phyloP scores from a whole-genome alignment of 2,113 vertebrate genomes.

The Raphicerus campestris region DNA sequence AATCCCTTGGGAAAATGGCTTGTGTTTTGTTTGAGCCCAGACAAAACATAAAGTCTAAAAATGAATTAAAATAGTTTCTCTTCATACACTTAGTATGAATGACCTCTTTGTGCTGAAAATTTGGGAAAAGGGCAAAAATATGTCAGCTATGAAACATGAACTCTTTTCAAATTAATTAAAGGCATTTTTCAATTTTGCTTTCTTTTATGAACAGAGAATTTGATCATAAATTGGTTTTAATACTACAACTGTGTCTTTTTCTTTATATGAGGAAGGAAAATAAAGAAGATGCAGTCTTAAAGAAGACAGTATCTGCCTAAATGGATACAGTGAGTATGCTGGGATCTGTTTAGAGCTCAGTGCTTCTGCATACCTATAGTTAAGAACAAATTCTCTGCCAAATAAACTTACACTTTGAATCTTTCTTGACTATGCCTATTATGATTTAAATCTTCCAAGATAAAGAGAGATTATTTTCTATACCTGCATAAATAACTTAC shows the following conservation, averaged over 20 bases:
- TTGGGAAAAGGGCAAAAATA: background rate
- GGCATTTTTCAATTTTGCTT: background rate
- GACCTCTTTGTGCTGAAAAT: conserved; percentile 24
- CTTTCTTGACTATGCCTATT: background rate
- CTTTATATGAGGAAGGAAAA: background rate
- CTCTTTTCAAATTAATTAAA: conserved; percentile 19
- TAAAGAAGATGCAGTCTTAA: background rate
- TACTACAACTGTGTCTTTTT: background rate
- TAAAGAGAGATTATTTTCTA: background rate
- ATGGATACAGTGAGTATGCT: background rate
- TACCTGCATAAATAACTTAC: background rate
- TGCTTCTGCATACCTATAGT: background rate
- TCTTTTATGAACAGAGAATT: background rate
- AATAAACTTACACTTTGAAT: background rate
- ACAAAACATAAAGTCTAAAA: conserved; percentile 20
- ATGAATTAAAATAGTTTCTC: conserved; percentile 35
- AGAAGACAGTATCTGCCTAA: background rate
- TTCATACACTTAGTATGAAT: background rate
- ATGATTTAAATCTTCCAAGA: background rate
- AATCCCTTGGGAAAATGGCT: conserved; percentile 10
- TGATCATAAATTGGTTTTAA: background rate
- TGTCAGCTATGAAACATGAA: conserved; percentile 16
- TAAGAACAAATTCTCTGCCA: background rate
- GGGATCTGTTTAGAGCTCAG: background rate
- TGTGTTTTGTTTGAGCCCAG: background rate